Evolutionary conservation across 2,113 vertebrate species (phyloP).

Genomic region (Lucifuga dentata): DNA sequence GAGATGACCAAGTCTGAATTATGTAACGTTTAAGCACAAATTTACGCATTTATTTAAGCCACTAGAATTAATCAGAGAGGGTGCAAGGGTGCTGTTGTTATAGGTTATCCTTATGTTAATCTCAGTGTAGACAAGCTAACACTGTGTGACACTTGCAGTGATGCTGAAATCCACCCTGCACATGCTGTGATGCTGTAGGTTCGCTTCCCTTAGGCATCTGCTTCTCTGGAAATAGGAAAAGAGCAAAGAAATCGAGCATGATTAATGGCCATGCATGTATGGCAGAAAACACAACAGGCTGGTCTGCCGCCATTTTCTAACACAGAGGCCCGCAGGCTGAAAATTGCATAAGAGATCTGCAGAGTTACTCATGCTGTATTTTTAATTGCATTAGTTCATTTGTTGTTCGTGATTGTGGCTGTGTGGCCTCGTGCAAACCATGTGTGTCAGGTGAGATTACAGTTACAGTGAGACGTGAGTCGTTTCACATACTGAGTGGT

Average conservation of each 20-base stretch:
- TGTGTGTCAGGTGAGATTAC: conserved; percentile 51
- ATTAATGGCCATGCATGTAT: conserved; percentile 76
- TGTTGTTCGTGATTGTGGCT: conserved; percentile 22
- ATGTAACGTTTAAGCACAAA: not conserved
- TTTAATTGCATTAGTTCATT: conserved; percentile 62
- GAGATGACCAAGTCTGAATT: conserved; percentile 3
- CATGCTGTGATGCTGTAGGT: conserved; percentile 63
- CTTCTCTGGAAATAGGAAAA: conserved; percentile 73
- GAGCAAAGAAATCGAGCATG: conserved; percentile 72
- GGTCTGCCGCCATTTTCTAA: conserved; percentile 69
- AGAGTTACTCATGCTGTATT: conserved; percentile 61
- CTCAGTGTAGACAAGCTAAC: conserved; percentile 62
- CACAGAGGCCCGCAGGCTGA: conserved; percentile 60
- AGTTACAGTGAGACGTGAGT: conserved; percentile 20
- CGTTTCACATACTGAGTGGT: conserved; percentile 29
- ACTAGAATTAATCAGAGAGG: too few species aligned
- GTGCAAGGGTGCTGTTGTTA: conserved; percentile 56
- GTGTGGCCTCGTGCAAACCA: conserved; percentile 4
- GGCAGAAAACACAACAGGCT: conserved; percentile 70
- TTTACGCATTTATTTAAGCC: conserved; percentile 10
- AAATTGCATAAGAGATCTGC: conserved; percentile 68
- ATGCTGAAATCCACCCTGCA: conserved; percentile 69
- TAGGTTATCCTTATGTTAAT: conserved; percentile 58
- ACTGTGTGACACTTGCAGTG: conserved; percentile 74
- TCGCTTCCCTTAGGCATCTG: conserved; percentile 49